phyloP scores from a whole-genome alignment of 2,113 vertebrate species.

The Triplophysa dalaica region DNA sequence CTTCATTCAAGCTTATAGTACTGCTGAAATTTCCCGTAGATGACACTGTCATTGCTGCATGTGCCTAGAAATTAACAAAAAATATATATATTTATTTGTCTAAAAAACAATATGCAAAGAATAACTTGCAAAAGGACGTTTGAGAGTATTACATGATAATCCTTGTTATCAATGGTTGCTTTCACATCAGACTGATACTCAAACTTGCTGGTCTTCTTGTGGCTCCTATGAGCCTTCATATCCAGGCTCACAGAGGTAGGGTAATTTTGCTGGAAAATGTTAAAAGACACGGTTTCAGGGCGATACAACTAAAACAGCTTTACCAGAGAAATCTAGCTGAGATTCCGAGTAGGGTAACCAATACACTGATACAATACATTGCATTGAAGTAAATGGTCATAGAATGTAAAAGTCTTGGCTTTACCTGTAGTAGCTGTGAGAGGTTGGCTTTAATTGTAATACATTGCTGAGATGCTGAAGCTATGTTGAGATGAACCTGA shows the following conservation, averaged over 20 bases:
- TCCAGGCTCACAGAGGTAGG: constrained; percentile 72
- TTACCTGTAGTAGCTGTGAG: constrained; percentile 78
- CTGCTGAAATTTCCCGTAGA: constrained; percentile 60
- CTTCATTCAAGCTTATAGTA: constrained; percentile 66
- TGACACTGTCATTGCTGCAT: constrained; percentile 58
- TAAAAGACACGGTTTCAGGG: too few relatives aligned
- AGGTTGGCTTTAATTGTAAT: constrained; percentile 69
- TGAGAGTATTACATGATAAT: constrained; percentile 67
- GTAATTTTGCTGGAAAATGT: constrained; percentile 69
- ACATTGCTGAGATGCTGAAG: constrained; percentile 48
- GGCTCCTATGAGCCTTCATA: constrained; percentile 69
- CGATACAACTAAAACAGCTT: too few relatives aligned
- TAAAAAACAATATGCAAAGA: background rate
- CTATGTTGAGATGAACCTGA: constrained; percentile 60
- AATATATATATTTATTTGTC: background rate
- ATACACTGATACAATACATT: too few relatives aligned
- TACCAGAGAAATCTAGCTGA: too few relatives aligned
- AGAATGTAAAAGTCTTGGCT: background rate
- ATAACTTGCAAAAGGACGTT: background rate
- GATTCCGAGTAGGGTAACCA: too few relatives aligned
- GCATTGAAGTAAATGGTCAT: too few relatives aligned
- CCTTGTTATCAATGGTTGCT: constrained; percentile 64
- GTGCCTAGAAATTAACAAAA: constrained; percentile 59
- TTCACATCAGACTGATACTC: constrained; percentile 65
- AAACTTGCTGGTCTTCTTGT: constrained; percentile 61